Percentiles rank a stretch among this genome's conserved stretches.
Conservation (phyloP, 2,113 vertebrate genomes). For the Atherinomorus stipes region DNA sequence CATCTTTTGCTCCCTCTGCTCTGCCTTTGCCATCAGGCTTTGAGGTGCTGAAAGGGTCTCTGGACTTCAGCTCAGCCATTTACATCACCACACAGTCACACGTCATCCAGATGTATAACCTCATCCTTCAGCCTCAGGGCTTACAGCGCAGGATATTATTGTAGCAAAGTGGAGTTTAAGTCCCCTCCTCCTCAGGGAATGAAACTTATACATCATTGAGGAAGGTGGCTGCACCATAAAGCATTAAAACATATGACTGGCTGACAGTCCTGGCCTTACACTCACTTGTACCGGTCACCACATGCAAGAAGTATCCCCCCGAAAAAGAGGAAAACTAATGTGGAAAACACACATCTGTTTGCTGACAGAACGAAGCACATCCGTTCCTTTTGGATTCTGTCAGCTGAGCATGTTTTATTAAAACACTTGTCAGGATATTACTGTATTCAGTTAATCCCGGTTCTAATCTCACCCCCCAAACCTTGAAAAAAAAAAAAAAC, state of each 20-base stretch:
- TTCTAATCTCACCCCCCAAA: not conserved
- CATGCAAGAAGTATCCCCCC: no score
- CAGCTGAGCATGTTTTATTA: not conserved
- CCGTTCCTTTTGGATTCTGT: no score
- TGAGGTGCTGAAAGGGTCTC: slow-evolving; percentile 24
- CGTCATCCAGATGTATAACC: slow-evolving; percentile 34
- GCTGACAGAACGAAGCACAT: not conserved
- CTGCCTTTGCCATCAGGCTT: slow-evolving; percentile 43
- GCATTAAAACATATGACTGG: slow-evolving; percentile 28
- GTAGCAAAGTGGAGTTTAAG: not conserved
- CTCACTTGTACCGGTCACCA: slow-evolving; percentile 1
- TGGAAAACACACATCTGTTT: slow-evolving; percentile 1
- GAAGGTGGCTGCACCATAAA: slow-evolving; percentile 29
- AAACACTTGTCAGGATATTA: not conserved
- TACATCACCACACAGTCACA: slow-evolving; percentile 42
- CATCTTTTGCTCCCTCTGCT: not conserved
- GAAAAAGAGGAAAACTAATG: no score
- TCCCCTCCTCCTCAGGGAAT: slow-evolving; percentile 9
- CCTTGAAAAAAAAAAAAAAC: no score
- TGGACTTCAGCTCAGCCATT: slow-evolving; percentile 40
- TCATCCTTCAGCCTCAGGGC: slow-evolving; percentile 31
- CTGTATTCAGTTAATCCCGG: not conserved
- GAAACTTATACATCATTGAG: slow-evolving; percentile 37
- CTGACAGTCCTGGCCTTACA: slow-evolving; percentile 25
- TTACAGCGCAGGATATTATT: slow-evolving; percentile 27